A percentile compares a stretch with the other conserved stretches of the same genome.
Evolutionary conservation across 2,888 invertebrate genomes (phyloP).

Genomic region (Torymus texanus): DNA sequence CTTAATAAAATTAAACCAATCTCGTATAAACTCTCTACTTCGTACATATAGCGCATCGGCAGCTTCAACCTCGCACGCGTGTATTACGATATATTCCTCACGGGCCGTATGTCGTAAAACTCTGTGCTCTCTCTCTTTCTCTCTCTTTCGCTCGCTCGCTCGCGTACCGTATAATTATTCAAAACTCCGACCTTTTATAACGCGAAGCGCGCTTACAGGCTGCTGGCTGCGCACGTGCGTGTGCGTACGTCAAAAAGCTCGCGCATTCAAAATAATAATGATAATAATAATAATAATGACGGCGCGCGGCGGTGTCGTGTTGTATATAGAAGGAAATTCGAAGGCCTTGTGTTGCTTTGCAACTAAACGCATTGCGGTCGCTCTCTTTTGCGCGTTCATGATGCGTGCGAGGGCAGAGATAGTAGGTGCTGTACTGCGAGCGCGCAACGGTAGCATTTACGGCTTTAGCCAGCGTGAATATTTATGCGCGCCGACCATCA

Average conservation of each 20-base stretch:
- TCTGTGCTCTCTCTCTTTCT: neutral
- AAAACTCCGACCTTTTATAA: constrained; percentile 44
- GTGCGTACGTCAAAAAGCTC: constrained; percentile 40
- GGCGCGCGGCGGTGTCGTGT: neutral
- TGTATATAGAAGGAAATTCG: constrained; percentile 44
- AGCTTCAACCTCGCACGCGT: no score
- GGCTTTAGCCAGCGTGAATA: constrained; percentile 72
- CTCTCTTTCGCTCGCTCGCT: no score
- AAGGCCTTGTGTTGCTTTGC: constrained; percentile 8
- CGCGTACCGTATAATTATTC: constrained; percentile 45
- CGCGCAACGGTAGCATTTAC: constrained; percentile 72
- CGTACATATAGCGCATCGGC: neutral
- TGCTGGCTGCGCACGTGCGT: neutral
- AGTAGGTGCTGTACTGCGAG: constrained; percentile 25
- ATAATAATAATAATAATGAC: neutral
- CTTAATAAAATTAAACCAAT: constrained; percentile 41
- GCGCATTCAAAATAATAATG: constrained; percentile 26
- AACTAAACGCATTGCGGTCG: neutral
- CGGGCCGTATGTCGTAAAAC: constrained; percentile 31
- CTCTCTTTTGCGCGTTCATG: neutral
- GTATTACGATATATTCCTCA: constrained; percentile 33
- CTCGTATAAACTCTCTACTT: neutral
- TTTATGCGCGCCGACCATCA: constrained; percentile 72
- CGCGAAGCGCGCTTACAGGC: neutral
- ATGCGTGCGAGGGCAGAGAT: constrained; percentile 8